These are phyloP conservation scores for Caenorhabditis sp. DNA, from an alignment of 2,888 invertebrate genomes.

Conservation along the genomic window DNA sequence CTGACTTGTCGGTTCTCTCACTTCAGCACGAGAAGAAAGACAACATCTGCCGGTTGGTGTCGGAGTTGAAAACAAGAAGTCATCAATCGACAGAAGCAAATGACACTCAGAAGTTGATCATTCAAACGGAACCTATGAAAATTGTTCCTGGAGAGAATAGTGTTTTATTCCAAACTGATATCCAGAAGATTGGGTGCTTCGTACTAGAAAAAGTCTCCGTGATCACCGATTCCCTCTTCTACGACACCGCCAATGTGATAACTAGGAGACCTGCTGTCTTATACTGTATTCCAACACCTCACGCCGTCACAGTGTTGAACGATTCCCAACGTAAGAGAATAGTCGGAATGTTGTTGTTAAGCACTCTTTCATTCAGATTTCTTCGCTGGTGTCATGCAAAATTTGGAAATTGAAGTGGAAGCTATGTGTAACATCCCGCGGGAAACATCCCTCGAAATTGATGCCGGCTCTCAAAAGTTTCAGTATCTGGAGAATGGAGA, in stretches of 20 bases:
- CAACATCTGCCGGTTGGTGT: constrained; percentile 50
- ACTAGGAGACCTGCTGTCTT: constrained; percentile 33
- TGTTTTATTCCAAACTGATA: constrained; percentile 30
- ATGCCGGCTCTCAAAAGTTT: constrained; percentile 23
- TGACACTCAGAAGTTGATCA: background rate
- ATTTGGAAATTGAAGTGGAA: constrained; percentile 60
- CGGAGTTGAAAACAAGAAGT: constrained; percentile 18
- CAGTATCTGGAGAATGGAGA: constrained; percentile 22
- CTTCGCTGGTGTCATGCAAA: constrained; percentile 64
- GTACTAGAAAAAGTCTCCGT: constrained; percentile 43
- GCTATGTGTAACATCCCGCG: constrained; percentile 59
- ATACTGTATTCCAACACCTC: constrained; percentile 56
- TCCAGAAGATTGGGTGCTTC: constrained; percentile 56
- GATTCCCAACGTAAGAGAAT: constrained; percentile 42
- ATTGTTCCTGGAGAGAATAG: constrained; percentile 22
- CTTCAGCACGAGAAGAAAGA: constrained; percentile 60
- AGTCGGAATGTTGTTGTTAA: background rate
- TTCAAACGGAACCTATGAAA: background rate
- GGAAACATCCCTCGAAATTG: constrained; percentile 40
- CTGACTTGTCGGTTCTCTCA: constrained; percentile 39
- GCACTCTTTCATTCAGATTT: constrained; percentile 47
- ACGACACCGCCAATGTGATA: constrained; percentile 26
- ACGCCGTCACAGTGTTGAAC: constrained; percentile 40
- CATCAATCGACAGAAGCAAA: constrained; percentile 4
- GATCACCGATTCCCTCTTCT: constrained; percentile 23